Percentiles rank a stretch among this genome's conserved stretches.
phyloP scores from a whole-genome alignment of 2,888 invertebrate genomes.

The Hirtodrosophila alboralis region DNA sequence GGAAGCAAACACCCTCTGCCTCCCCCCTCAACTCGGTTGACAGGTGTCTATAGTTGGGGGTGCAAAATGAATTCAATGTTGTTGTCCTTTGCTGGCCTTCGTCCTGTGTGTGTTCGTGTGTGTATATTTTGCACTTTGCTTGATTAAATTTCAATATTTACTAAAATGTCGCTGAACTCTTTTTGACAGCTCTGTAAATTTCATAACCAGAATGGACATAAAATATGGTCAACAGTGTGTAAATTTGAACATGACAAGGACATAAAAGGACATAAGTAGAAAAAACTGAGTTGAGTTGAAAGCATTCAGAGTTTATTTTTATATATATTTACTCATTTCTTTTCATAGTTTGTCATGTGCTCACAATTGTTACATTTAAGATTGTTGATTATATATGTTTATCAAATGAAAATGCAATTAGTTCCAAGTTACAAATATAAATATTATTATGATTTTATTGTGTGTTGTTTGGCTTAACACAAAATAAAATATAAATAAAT shows the following conservation, averaged over 20 bases:
- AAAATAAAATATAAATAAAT: not conserved
- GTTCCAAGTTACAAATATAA: slow-evolving; percentile 9
- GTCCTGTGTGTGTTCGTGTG: slow-evolving; percentile 28
- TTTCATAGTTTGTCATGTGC: slow-evolving; percentile 50
- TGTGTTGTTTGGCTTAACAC: not conserved
- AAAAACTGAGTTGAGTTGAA: slow-evolving; percentile 26
- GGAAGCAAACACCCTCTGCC: slow-evolving; percentile 53
- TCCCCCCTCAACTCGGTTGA: slow-evolving; percentile 65
- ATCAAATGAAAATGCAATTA: slow-evolving; percentile 22
- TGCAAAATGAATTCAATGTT: slow-evolving; percentile 40
- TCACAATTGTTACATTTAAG: slow-evolving; percentile 6
- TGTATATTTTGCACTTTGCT: slow-evolving; percentile 75
- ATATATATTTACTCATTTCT: slow-evolving; percentile 34
- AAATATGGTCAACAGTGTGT: slow-evolving; percentile 78
- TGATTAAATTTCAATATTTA: slow-evolving; percentile 81
- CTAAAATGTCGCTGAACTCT: slow-evolving; percentile 81
- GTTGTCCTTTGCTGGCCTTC: slow-evolving; percentile 58
- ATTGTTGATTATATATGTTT: slow-evolving; percentile 17
- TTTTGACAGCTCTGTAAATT: slow-evolving; percentile 80
- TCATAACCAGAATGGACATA: slow-evolving; percentile 77
- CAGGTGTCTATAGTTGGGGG: slow-evolving; percentile 71
- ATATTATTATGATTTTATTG: not conserved
- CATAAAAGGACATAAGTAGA: slow-evolving; percentile 49
- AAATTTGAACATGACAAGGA: slow-evolving; percentile 67
- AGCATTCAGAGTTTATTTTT: slow-evolving; percentile 10